Conservation (phyloP, 1,140 invertebrate genomes). For the Sitobion miscanthi region DNA sequence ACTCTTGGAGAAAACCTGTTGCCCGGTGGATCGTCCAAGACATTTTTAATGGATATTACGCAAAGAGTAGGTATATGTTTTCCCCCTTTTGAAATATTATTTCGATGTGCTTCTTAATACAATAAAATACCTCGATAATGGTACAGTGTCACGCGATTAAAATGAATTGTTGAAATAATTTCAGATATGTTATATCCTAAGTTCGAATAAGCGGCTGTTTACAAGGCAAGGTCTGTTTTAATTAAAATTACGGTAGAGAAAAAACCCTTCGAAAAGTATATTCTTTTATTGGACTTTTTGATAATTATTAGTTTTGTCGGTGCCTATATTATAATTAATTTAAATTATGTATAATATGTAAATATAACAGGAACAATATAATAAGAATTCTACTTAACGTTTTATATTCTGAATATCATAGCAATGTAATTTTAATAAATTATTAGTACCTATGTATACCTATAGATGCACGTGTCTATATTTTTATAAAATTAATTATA, state of each 20-base stretch:
- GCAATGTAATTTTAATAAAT: background rate
- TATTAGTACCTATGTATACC: background rate
- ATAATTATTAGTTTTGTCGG: background rate
- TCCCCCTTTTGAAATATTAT: conserved; percentile 31
- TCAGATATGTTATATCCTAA: background rate
- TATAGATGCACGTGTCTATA: too few relatives aligned
- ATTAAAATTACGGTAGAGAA: background rate
- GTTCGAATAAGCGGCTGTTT: background rate
- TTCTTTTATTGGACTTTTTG: background rate
- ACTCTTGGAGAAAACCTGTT: conserved; percentile 49
- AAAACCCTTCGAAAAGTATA: background rate
- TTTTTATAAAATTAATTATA: background rate
- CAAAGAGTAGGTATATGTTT: background rate
- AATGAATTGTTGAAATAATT: conserved; percentile 30
- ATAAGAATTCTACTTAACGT: too few relatives aligned
- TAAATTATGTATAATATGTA: too few relatives aligned
- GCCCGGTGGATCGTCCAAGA: conserved; percentile 38
- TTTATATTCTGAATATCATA: background rate
- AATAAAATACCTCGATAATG: conserved; percentile 47
- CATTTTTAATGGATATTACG: conserved; percentile 47
- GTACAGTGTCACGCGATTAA: conserved; percentile 52
- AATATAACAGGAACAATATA: too few relatives aligned
- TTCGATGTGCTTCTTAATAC: conserved; percentile 27
- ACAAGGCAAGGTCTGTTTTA: background rate
- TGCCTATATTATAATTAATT: too few relatives aligned